Conservation (phyloP, 2,888 invertebrate genomes). For the Hyles lineata region DNA sequence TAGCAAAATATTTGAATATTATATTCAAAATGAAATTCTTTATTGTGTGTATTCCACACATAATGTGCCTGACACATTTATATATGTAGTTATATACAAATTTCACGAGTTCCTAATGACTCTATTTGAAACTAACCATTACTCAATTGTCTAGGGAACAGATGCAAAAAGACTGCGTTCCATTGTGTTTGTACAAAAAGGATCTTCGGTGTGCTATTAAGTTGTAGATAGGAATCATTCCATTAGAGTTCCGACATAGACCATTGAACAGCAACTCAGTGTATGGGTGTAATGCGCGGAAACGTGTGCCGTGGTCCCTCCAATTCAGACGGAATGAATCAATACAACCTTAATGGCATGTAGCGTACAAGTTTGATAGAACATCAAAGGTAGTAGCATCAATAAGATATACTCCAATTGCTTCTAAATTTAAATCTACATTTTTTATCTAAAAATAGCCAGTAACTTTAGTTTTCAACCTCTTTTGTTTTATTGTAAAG, state of each 20-base stretch:
- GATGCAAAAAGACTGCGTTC: no score
- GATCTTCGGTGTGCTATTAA: constrained; percentile 6
- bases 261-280: constrained; percentile 38
- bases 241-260: constrained; percentile 33
- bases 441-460: no score
- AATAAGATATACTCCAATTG: not conserved
- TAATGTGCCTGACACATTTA: no score
- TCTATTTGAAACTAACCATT: no score
- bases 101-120: no score
- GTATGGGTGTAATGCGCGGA: constrained; percentile 47
- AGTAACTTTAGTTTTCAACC: not conserved
- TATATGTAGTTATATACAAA: no score
- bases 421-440: no score
- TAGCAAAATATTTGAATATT: no score
- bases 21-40: no score
- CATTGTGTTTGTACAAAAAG: constrained; percentile 2
- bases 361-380: constrained; percentile 36
- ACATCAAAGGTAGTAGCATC: constrained; percentile 37
- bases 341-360: constrained; percentile 40
- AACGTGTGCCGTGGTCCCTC: constrained; percentile 44
- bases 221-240: constrained; percentile 30
- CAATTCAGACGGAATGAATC: constrained; percentile 44
- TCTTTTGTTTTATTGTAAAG: not conserved
- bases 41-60: no score
- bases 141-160: no score